Conservation (phyloP, 2,888 invertebrate species). For the Eilema griseolum region DNA sequence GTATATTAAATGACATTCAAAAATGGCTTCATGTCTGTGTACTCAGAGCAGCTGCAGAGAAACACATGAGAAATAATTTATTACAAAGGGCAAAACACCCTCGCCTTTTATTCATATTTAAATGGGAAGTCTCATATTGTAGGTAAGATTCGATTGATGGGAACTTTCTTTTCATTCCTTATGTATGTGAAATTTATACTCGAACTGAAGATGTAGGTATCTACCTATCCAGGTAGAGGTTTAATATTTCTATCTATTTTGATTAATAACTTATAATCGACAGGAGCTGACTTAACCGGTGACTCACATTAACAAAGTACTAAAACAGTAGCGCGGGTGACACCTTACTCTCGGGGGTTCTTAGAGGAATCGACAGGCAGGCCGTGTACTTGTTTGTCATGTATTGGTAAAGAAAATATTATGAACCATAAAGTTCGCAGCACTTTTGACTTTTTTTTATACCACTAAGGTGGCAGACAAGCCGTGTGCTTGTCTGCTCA, state of each 20-base stretch:
- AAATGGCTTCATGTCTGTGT: slow-evolving; percentile 33
- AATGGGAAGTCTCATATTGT: slow-evolving; percentile 49
- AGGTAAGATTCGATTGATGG: slow-evolving; percentile 35
- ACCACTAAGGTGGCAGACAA: no score
- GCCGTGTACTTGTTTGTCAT: no score
- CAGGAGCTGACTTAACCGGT: background rate
- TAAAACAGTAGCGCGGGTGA: no score
- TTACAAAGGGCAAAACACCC: slow-evolving; percentile 54
- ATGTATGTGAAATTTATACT: slow-evolving; percentile 21
- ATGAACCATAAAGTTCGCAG: no score
- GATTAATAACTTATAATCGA: background rate
- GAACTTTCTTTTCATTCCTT: slow-evolving; percentile 26
- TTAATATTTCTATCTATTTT: background rate
- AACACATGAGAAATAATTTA: slow-evolving; percentile 58
- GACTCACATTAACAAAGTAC: no score
- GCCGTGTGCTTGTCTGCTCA: no score
- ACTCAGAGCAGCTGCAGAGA: slow-evolving; percentile 42
- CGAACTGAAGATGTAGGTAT: background rate
- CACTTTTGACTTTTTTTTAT: no score
- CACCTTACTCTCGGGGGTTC: no score
- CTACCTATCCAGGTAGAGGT: background rate
- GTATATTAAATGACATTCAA: slow-evolving; percentile 38
- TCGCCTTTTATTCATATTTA: slow-evolving; percentile 62
- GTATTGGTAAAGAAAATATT: no score
- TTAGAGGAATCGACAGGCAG: no score